Evolutionary conservation across 1,140 invertebrate species (phyloP).

Genomic region (Trichonephila clavipes): DNA sequence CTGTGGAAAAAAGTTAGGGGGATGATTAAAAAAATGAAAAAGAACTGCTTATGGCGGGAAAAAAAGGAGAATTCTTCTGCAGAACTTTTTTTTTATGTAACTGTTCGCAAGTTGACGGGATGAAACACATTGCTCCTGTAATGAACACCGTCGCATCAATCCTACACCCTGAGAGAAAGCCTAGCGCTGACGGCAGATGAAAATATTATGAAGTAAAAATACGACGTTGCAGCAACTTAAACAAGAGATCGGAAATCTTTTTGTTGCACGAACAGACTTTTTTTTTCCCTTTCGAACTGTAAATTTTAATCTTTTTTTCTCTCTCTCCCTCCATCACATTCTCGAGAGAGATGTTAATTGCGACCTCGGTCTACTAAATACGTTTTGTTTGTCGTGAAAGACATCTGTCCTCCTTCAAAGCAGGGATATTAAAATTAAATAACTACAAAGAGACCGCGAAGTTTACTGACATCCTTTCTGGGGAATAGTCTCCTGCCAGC

Average conservation of each 20-base stretch:
- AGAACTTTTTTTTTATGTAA: conserved; percentile 9
- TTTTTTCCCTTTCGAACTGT: not conserved
- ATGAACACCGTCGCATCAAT: conserved; percentile 54
- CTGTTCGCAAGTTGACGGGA: conserved; percentile 55
- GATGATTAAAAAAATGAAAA: conserved; percentile 17
- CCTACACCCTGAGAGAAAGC: conserved; percentile 41
- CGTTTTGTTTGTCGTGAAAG: not conserved
- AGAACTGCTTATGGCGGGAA: conserved; percentile 41
- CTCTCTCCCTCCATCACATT: not conserved
- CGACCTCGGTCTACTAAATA: not conserved
- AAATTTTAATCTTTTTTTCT: not conserved
- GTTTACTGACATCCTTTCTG: not conserved
- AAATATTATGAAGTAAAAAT: conserved; percentile 32
- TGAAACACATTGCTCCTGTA: conserved; percentile 56
- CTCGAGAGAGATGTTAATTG: conserved; percentile 5
- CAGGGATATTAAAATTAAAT: not conserved
- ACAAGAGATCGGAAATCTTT: conserved; percentile 34
- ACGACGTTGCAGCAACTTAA: not conserved
- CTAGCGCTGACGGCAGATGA: conserved; percentile 13
- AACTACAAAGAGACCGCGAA: not conserved
- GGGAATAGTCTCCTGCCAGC: too few relatives aligned
- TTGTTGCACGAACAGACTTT: not conserved
- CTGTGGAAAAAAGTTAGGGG: conserved; percentile 46
- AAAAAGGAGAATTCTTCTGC: not conserved
- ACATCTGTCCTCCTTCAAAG: not conserved